Evolutionary conservation across 2,113 vertebrate genomes (phyloP).

Genomic region (Phodopus roborovskii): DNA sequence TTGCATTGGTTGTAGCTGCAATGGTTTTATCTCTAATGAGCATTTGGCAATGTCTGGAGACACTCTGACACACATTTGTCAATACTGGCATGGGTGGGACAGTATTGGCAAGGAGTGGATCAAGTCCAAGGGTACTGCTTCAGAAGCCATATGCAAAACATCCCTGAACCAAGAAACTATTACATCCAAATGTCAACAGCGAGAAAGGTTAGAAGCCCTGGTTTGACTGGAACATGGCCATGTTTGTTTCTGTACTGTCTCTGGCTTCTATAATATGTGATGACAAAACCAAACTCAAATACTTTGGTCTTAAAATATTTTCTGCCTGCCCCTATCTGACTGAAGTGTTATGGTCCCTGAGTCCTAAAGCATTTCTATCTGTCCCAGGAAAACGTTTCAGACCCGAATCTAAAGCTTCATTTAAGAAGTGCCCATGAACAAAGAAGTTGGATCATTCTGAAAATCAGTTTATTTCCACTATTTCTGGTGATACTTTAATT

Average conservation of each 20-base stretch:
- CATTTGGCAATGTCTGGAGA: neutral
- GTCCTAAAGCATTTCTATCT: neutral
- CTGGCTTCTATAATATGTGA: neutral
- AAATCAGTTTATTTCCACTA: neutral
- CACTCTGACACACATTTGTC: neutral
- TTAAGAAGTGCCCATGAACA: neutral
- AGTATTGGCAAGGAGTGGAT: too few relatives aligned
- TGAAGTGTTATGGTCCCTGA: neutral
- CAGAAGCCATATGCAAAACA: accelerated
- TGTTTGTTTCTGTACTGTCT: neutral
- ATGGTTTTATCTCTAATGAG: neutral
- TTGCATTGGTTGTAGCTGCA: too few relatives aligned
- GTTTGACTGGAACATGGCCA: neutral
- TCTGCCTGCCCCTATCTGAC: neutral
- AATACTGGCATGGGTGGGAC: accelerated
- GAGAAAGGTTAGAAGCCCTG: neutral
- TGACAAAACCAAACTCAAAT: neutral
- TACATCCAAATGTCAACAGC: accelerated
- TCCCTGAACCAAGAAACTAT: neutral
- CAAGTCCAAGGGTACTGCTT: too few relatives aligned
- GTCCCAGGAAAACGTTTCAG: neutral
- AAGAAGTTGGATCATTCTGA: neutral
- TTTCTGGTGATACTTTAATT: neutral
- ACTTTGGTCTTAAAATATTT: neutral
- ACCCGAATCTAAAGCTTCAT: neutral